Conservation (phyloP, 23 tunicate genomes). For the Halocynthia roretzi region DNA sequence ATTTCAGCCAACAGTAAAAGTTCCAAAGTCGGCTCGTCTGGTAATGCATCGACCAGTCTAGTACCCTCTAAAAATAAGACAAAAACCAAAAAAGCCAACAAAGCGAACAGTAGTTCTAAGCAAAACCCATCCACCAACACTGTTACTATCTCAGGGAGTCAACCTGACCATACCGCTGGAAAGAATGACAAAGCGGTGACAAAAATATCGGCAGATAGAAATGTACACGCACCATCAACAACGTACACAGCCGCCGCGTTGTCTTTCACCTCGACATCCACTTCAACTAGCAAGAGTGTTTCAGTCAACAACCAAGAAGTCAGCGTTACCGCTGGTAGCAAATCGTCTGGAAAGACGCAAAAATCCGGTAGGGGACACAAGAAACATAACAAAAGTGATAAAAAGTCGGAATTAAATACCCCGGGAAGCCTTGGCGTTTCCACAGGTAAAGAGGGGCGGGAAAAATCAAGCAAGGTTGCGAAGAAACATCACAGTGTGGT, state of each 20-base stretch:
- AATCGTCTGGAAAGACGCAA: background rate
- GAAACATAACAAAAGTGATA: slow-evolving; percentile 12
- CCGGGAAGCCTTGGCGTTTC: background rate
- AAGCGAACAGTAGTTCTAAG: background rate
- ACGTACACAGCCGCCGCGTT: too few species aligned
- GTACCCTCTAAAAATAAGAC: background rate
- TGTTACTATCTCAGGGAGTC: background rate
- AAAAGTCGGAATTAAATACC: background rate
- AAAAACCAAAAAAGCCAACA: background rate
- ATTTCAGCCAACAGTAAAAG: background rate
- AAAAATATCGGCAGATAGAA: too few species aligned
- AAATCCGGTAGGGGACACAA: slow-evolving; percentile 13
- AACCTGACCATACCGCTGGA: background rate
- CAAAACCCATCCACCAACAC: background rate
- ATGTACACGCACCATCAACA: too few species aligned
- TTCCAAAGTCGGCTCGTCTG: background rate
- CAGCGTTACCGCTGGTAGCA: background rate
- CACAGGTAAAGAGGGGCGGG: slow-evolving; percentile 6
- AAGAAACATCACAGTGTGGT: slow-evolving; percentile 5
- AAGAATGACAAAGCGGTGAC: too few species aligned
- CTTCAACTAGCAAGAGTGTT: too few species aligned
- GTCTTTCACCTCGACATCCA: too few species aligned
- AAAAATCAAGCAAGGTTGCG: slow-evolving; percentile 5
- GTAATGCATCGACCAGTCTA: background rate
- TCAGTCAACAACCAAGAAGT: background rate